phyloP scores from a whole-genome alignment of 2,113 vertebrate genomes.

The Heterotilapia buettikoferi region DNA sequence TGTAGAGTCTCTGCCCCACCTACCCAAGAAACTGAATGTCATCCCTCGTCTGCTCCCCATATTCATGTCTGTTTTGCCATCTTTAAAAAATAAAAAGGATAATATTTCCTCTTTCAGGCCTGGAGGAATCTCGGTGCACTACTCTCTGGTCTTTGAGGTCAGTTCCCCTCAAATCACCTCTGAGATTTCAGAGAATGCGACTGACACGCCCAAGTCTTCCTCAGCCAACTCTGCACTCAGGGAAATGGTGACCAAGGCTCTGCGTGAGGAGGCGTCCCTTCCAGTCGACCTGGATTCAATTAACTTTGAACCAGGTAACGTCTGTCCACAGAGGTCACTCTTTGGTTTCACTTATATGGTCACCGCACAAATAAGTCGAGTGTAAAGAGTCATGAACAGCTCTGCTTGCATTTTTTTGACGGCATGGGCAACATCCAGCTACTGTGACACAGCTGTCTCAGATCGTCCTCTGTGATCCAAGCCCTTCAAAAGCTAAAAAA shows the following conservation, averaged over 20 bases:
- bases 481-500: not conserved
- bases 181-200: constrained; percentile 55
- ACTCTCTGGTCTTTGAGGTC: constrained; percentile 77
- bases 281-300: constrained; percentile 78
- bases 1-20: not conserved
- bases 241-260: constrained; percentile 74
- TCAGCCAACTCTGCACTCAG: constrained; percentile 66
- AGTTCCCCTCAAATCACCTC: constrained; percentile 38
- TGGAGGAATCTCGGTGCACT: constrained; percentile 75
- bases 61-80: not conserved
- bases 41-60: not conserved
- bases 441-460: not conserved
- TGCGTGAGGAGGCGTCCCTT: constrained; percentile 78
- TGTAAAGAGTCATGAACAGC: not conserved
- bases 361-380: not conserved
- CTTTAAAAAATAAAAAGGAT: not conserved
- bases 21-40: not conserved
- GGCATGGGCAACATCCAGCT: not conserved
- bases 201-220: constrained; percentile 12
- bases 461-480: not conserved
- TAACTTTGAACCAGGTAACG: constrained; percentile 65
- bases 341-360: not conserved
- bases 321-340: not conserved
- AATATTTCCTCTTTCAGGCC: constrained; percentile 52
- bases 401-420: not conserved